Conservation (phyloP, 2,888 invertebrate species). For the Mesoligia furuncula region DNA sequence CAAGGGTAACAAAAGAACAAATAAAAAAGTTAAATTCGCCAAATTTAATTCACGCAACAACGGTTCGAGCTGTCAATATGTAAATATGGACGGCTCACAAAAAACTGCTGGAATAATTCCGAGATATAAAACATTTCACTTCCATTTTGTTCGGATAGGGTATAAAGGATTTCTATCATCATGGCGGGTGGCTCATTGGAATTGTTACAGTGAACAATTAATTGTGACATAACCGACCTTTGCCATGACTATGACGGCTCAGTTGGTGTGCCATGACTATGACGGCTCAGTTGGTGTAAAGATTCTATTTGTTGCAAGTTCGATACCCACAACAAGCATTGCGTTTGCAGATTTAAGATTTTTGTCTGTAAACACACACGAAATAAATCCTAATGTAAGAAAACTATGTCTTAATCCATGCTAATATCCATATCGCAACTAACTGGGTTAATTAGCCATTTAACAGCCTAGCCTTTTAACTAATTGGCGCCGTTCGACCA, state of each 20-base stretch:
- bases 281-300: background rate
- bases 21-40: constrained; percentile 41
- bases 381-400: background rate
- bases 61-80: constrained; percentile 59
- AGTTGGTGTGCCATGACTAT: background rate
- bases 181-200: background rate
- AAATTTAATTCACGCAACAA: constrained; percentile 59
- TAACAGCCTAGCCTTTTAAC: no score
- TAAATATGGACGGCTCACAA: constrained; percentile 54
- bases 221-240: background rate
- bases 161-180: constrained; percentile 39
- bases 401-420: background rate
- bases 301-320: background rate
- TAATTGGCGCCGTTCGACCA: no score
- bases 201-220: background rate
- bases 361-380: background rate
- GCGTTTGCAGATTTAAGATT: background rate
- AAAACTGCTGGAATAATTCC: constrained; percentile 48
- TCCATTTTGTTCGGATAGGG: constrained; percentile 30
- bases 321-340: background rate
- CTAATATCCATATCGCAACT: background rate
- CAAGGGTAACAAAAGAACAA: constrained; percentile 32
- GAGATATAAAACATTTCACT: constrained; percentile 44
- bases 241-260: background rate
- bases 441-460: no score